Evolutionary conservation across 2,888 invertebrate species (phyloP).

Genomic region (Vandiemenella viatica): DNA sequence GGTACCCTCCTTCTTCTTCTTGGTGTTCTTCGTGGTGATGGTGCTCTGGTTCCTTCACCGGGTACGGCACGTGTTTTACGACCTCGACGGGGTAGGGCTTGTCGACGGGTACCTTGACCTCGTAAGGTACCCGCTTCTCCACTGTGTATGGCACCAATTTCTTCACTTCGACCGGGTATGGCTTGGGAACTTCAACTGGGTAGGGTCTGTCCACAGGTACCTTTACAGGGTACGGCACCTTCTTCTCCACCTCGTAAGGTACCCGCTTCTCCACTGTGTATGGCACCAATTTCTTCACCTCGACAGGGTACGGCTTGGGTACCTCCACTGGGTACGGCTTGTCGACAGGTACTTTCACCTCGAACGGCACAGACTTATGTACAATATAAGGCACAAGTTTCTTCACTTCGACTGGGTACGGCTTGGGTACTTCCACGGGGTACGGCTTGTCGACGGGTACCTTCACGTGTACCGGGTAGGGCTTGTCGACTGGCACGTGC

Average conservation of each 20-base stretch:
- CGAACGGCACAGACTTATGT: not conserved
- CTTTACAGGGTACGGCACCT: not conserved
- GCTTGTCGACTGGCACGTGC: conserved; percentile 1
- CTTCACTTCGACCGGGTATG: conserved; percentile 1
- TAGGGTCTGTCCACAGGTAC: conserved; percentile 3
- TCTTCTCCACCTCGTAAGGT: not conserved
- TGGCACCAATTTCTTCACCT: conserved; percentile 1
- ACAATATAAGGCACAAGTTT: conserved; percentile 2
- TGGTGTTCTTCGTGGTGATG: conserved; percentile 28
- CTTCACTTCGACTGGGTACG: conserved; percentile 1
- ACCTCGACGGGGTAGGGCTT: conserved; percentile 1
- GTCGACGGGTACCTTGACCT: not conserved
- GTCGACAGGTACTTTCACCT: conserved; percentile 1
- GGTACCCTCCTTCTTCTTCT: conserved; percentile 29
- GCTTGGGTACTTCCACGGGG: not conserved
- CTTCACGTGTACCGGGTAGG: conserved; percentile 1
- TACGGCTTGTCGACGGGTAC: conserved; percentile 1
- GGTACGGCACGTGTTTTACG: conserved; percentile 9
- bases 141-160: not conserved
- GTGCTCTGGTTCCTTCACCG: conserved; percentile 8
- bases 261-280: conserved; percentile 2
- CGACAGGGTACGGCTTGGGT: conserved; percentile 2
- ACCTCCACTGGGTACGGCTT: conserved; percentile 2
- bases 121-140: not conserved
- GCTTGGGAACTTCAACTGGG: conserved; percentile 3